A percentile compares a stretch with the other conserved stretches of the same genome.
These are phyloP conservation scores for Dendrolimus kikuchii DNA, from an alignment of 1,140 invertebrate species.

Conservation along the genomic window DNA sequence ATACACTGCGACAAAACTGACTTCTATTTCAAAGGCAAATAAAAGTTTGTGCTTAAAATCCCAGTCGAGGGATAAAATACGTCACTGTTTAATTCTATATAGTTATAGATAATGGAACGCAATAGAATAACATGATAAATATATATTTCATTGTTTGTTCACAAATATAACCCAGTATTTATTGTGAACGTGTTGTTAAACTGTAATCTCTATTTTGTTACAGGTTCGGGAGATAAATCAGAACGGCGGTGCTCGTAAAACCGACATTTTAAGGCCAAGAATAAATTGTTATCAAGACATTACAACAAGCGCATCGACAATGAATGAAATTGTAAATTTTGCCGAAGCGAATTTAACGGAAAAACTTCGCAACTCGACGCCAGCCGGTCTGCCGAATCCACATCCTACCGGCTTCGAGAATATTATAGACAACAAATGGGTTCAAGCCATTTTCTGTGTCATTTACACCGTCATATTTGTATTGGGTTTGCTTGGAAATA, in stretches of 20 bases:
- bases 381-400: constrained; percentile 17
- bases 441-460: constrained; percentile 89
- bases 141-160: constrained; percentile 5
- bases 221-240: constrained; percentile 44
- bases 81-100: constrained; percentile 2
- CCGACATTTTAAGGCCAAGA: constrained; percentile 32
- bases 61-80: neutral
- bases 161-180: constrained; percentile 5
- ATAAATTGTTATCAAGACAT: constrained; percentile 35
- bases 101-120: neutral
- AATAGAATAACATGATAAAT: constrained; percentile 5
- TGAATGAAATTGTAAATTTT: constrained; percentile 46
- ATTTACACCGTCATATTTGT: constrained; percentile 93
- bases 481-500: constrained; percentile 93
- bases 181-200: constrained; percentile 24
- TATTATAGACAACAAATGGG: constrained; percentile 78
- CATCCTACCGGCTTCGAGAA: constrained; percentile 45
- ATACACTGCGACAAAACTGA: too few species aligned
- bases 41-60: too few species aligned
- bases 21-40: too few species aligned
- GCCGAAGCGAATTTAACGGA: constrained; percentile 28
- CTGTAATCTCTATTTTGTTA: constrained; percentile 45
- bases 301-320: constrained; percentile 25
- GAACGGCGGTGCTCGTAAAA: constrained; percentile 42
- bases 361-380: constrained; percentile 32